These are phyloP conservation scores for Cossypha caffra DNA, from an alignment of 2,797 vertebrate genomes.

Conservation along the genomic window DNA sequence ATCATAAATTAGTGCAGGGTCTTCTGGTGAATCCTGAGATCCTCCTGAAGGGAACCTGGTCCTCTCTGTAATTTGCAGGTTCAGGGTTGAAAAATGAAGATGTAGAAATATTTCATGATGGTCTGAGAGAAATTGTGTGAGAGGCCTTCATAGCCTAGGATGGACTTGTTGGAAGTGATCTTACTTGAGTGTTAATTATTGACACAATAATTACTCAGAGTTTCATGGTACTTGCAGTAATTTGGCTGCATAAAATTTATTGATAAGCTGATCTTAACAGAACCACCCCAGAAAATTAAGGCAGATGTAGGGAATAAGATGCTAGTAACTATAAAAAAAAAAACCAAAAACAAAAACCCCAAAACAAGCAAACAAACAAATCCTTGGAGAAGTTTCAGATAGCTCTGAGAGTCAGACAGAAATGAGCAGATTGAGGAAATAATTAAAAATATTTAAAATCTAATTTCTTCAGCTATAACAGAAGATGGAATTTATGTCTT, in stretches of 20 bases:
- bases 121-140: not conserved
- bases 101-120: not conserved
- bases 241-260: not conserved
- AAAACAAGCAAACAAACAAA: not conserved
- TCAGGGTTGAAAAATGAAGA: not conserved
- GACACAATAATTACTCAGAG: not conserved
- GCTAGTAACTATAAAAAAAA: not conserved
- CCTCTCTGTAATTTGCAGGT: not conserved
- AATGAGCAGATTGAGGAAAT: not conserved
- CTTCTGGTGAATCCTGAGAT: not conserved
- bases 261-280: not conserved
- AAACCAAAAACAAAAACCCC: no score
- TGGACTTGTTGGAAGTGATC: not conserved
- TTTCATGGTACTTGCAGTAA: not conserved
- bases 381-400: not conserved
- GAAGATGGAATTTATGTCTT: not conserved
- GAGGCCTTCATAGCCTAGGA: not conserved
- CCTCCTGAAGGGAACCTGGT: not conserved
- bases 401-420: not conserved
- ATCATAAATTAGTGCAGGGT: not conserved
- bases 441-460: not conserved
- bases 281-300: not conserved
- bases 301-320: not conserved
- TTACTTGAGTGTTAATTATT: not conserved
- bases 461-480: not conserved